Percentiles rank a stretch among this genome's conserved stretches.
Conservation (phyloP, 53 echinoderm and acorn worm genomes). For the Apostichopus leukothele region DNA sequence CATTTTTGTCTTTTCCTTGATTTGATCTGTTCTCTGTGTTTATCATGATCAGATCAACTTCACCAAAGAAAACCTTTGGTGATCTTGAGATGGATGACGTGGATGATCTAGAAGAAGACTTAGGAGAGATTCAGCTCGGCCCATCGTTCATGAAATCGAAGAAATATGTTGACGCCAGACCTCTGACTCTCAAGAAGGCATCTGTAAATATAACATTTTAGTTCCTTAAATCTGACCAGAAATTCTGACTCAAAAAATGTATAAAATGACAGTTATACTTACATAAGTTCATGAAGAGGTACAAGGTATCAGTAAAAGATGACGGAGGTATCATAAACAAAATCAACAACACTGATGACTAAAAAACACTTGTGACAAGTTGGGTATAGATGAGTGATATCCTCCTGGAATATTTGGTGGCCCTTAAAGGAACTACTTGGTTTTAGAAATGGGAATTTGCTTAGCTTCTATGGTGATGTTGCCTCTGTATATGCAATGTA, state of each 20-base stretch:
- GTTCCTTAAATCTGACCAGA: background rate
- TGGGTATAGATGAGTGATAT: too few relatives aligned
- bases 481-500: too few relatives aligned
- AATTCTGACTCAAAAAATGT: background rate
- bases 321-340: too few relatives aligned
- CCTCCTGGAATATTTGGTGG: too few relatives aligned
- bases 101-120: slow-evolving; percentile 85
- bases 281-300: background rate
- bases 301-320: too few relatives aligned
- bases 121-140: slow-evolving; percentile 75
- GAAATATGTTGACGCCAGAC: slow-evolving; percentile 75
- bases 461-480: too few relatives aligned
- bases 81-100: slow-evolving; percentile 92
- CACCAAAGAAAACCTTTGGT: slow-evolving; percentile 61
- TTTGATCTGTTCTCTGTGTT: background rate
- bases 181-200: slow-evolving; percentile 85
- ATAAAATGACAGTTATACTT: background rate
- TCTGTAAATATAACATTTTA: slow-evolving; percentile 57
- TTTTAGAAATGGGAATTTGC: too few relatives aligned
- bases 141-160: slow-evolving; percentile 57
- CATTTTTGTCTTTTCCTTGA: background rate
- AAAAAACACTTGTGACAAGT: too few relatives aligned
- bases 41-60: background rate
- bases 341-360: too few relatives aligned
- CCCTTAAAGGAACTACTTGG: too few relatives aligned